Evolutionary conservation across 2,113 vertebrate genomes (phyloP).

Genomic region (Tapirus terrestris): DNA sequence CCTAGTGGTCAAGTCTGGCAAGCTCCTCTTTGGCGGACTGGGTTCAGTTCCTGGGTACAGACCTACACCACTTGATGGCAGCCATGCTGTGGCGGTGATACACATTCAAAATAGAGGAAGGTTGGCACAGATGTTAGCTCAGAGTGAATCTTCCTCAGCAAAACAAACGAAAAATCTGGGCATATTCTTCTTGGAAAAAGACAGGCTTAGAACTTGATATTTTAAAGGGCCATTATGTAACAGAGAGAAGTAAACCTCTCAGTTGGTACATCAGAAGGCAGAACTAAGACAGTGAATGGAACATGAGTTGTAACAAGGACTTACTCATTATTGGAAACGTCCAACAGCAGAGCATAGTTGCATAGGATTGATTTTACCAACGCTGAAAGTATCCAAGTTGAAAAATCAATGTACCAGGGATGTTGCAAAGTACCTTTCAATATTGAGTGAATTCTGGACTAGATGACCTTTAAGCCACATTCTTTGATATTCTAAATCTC

Average conservation of each 20-base stretch:
- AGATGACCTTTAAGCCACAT: neutral
- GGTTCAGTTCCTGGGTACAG: too few relatives aligned
- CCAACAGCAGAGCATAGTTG: neutral
- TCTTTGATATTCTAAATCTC: neutral
- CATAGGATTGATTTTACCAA: neutral
- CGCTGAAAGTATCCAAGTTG: neutral
- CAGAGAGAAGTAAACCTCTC: neutral
- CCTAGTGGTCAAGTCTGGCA: too few relatives aligned
- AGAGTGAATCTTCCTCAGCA: too few relatives aligned
- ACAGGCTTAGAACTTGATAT: neutral
- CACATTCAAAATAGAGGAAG: too few relatives aligned
- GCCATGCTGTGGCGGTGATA: too few relatives aligned
- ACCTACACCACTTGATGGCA: too few relatives aligned
- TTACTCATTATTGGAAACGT: neutral
- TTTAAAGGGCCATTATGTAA: neutral
- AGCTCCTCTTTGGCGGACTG: too few relatives aligned
- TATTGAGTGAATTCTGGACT: neutral
- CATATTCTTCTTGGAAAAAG: neutral
- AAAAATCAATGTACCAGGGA: neutral
- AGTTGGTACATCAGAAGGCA: neutral
- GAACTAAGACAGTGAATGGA: neutral
- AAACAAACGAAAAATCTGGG: neutral
- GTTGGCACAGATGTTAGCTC: too few relatives aligned
- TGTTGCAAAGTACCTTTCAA: neutral
- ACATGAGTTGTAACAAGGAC: accelerated